Evolutionary conservation across 1,140 invertebrate genomes (phyloP), one percentile per base, ranked within the genome.

Genomic region (Neuroterus valhalla): DNA sequence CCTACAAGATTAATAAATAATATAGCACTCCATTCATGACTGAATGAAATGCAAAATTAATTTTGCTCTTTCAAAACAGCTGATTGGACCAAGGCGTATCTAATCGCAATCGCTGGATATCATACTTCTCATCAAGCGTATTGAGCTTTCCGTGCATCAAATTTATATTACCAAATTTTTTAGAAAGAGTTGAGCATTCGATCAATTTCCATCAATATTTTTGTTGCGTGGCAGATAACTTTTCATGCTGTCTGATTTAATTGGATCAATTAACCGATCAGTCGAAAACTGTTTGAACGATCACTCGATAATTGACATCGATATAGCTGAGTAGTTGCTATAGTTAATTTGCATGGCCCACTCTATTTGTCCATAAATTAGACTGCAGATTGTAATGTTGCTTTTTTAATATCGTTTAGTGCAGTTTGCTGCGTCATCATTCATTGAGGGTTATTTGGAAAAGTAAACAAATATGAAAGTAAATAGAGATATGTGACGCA

Each of bases 241-340:
- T 52, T 52, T 52, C 50, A 52, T 52, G 50, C 50, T 52, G 50
- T 52, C 19, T 52, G 50, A 52, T 52, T 8, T 52, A 52, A 52
- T 52, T 52, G 50, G 21, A 52, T 52, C 50, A 19, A 52, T 52
- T 52, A 52, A 21, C 50, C 50, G 19, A 52, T 21, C 23, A 52
- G 11, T 52, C 50, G 50, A 52, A 52, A 52, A 52, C 50, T 52
- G 50, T 52, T 21, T 8, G 12, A 23, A 26, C 8, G 50, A 52
- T 52, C 21, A 52, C 21, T 52, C 17, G 17, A 52, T 52, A 52
- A 52, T 52, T 26, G 50, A 52, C 50, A 52, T 21, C 50, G 50
- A 52, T 52, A 52, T 52, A 52, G 50, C 19, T 21, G 50, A 52
- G 48, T 19, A 50, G 50, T 52, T 21, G 17, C 50, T 52, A n/a